Evolutionary conservation across 2,113 vertebrate species (phyloP), one percentile per base, ranked within the genome.

Genomic region (Spea multiplicata): DNA sequence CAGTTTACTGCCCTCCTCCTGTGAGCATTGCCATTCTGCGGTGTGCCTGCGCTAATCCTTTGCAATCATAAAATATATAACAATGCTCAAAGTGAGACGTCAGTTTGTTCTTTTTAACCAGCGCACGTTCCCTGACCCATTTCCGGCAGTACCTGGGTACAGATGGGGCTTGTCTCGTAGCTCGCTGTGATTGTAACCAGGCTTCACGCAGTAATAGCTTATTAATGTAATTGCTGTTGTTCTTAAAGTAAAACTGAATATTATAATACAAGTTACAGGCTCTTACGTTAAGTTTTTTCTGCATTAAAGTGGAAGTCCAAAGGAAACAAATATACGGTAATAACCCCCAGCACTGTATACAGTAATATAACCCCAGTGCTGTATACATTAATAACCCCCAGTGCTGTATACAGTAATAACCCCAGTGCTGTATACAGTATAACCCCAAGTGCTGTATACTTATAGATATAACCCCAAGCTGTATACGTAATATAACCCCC

Each of bases 41-140:
- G 72, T 61, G 77, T 74, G 76, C 80, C 67, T 81, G 65, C 66
- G 46, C 69, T 85, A 47, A 78, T 86, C 73, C 81, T 80, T 73
- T 3, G 5, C 69, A 83, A 66, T 69, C 84, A 3, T 75, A 65
- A 81, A 83, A 81, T 74, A 71, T 66, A 78, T 74, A 78, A 65
- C 66, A 13, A 48, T 69, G 65, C 83, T 81, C 9, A 55, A 30
- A 46, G 52, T 76, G 68, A 81, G 49, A 72, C 44, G 80, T 17
- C 44, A 65, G 14, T 59, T 81, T 83, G n/a, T 75, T 14, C 65
- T 76, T 83, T 84, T 76, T 82, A 48, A 17, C 50, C 50, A 59
- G 14, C 65, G 50, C 85, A 71, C 44, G 83, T 83, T 46, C 68
- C 30, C 17, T 69, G 82, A 47, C 50, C 78, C 57, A 47, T 75